These are phyloP conservation scores for Conchocele bisecta DNA, from an alignment of 2,888 invertebrate species.

Conservation along the genomic window DNA sequence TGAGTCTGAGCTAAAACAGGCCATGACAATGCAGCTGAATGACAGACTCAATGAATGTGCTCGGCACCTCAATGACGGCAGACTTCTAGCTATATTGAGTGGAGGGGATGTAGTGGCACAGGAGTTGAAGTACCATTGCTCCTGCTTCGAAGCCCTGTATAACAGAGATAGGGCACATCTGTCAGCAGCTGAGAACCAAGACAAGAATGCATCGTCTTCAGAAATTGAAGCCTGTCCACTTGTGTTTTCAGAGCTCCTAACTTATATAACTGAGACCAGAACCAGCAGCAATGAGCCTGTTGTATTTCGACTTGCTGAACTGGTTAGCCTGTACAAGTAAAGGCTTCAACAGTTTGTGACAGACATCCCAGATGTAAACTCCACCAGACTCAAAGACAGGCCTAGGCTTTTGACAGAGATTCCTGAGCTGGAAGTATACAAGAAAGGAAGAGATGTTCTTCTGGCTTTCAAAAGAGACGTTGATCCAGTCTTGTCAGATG, in stretches of 20 bases:
- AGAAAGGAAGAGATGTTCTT: slow-evolving; percentile 17
- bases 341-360: neutral
- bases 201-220: too few species aligned
- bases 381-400: neutral
- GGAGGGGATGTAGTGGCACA: slow-evolving; percentile 44
- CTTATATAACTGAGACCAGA: neutral
- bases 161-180: slow-evolving; percentile 25
- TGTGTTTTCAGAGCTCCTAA: slow-evolving; percentile 1
- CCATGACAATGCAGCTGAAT: neutral
- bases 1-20: neutral
- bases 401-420: neutral
- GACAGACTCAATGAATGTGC: slow-evolving; percentile 17
- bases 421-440: neutral
- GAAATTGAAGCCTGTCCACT: neutral
- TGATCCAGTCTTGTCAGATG: neutral
- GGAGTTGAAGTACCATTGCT: slow-evolving; percentile 38
- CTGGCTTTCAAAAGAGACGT: slow-evolving; percentile 29
- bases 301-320: neutral
- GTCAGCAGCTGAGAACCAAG: too few species aligned
- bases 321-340: neutral
- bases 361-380: neutral
- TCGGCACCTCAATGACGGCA: neutral
- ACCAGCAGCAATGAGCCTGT: neutral
- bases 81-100: slow-evolving; percentile 39
- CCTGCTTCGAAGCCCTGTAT: slow-evolving; percentile 16